Evolutionary conservation across 2,113 vertebrate species (phyloP), one percentile per base, ranked within the genome.

Genomic region (Fulmarus glacialis): DNA sequence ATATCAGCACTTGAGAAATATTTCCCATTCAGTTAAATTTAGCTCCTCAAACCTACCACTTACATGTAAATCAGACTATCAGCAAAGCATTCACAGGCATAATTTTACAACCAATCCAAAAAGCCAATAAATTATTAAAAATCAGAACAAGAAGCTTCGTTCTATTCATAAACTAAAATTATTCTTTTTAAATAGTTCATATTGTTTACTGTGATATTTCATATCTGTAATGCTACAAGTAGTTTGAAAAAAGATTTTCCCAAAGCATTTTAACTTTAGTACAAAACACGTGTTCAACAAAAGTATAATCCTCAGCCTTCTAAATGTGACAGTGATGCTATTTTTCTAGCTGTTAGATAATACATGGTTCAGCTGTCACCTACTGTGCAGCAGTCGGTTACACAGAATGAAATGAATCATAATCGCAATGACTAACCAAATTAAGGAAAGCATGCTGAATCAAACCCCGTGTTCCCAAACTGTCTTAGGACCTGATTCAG

Each of bases 311-410:
- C 52, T 88, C 74, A 86, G 71, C 56, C 68, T 75, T 75, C 87
- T 72, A 83, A 87, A 97, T 1, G 2, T 90, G 91, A 82, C 59
- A 88, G 47, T 72, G 83, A 78, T 91, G 82, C 62, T 85, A 8
- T 78, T 96, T 97, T 94, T 73, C 85, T 82, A 77, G 48, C 75
- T 95, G 92, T 94, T 97, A 90, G 91, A 68, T 96, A 97, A 95
- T 83, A 73, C 40, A 52, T 59, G 67, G 81, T 82, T 97, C 74
- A 94, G 71, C 89, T 95, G 91, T 93, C 87, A 90, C 52, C 91
- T 73, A 75, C 64, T 73, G 87, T 88, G 84, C 88, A 97, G 77
- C 89, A 96, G 68, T 80, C 5, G 0, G 87, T 84, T 93, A 92
- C 82, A 93, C 43, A 85, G 84, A 93, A 67, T 90, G 72, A 95